Percentiles rank a stretch among this genome's conserved stretches.
Evolutionary conservation across 2,888 invertebrate genomes (phyloP).

Genomic region (Synergus japonicus): DNA sequence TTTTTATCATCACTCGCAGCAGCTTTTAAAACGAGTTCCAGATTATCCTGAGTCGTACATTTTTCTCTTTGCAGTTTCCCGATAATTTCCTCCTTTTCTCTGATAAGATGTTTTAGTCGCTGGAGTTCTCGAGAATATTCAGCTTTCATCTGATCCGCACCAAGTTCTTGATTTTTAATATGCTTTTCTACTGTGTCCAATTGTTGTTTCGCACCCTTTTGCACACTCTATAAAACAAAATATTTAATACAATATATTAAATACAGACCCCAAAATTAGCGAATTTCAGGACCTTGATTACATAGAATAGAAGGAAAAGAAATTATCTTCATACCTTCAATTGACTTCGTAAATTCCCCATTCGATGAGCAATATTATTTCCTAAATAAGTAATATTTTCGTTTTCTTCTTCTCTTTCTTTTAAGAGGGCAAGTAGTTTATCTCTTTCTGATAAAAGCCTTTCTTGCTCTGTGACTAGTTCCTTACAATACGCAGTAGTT

Average conservation of each 20-base stretch:
- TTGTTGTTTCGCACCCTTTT: slow-evolving; percentile 79
- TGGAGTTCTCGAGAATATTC: slow-evolving; percentile 78
- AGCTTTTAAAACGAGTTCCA: slow-evolving; percentile 69
- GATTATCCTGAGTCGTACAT: slow-evolving; percentile 65
- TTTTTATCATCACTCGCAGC: slow-evolving; percentile 66
- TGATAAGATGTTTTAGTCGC: slow-evolving; percentile 76
- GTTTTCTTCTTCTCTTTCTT: slow-evolving; percentile 69
- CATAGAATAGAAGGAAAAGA: neutral
- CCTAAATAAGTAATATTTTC: slow-evolving; percentile 73
- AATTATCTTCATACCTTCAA: slow-evolving; percentile 75
- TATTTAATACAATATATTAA: slow-evolving; percentile 3
- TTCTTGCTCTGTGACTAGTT: slow-evolving; percentile 79
- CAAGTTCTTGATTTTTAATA: slow-evolving; percentile 77
- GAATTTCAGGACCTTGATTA: neutral
- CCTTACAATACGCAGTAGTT: slow-evolving; percentile 79
- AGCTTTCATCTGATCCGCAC: slow-evolving; percentile 77
- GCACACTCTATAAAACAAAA: slow-evolving; percentile 76
- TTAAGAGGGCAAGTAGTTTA: slow-evolving; percentile 62
- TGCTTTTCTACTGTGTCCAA: slow-evolving; percentile 78
- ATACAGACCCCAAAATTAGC: too few relatives aligned
- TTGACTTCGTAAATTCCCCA: slow-evolving; percentile 78
- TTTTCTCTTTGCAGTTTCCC: slow-evolving; percentile 73
- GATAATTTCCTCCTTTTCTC: slow-evolving; percentile 77
- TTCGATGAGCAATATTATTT: slow-evolving; percentile 78
- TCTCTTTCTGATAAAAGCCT: slow-evolving; percentile 75